These are phyloP conservation scores for Agrotis segetum DNA, from an alignment of 2,888 invertebrate genomes.

Conservation along the genomic window DNA sequence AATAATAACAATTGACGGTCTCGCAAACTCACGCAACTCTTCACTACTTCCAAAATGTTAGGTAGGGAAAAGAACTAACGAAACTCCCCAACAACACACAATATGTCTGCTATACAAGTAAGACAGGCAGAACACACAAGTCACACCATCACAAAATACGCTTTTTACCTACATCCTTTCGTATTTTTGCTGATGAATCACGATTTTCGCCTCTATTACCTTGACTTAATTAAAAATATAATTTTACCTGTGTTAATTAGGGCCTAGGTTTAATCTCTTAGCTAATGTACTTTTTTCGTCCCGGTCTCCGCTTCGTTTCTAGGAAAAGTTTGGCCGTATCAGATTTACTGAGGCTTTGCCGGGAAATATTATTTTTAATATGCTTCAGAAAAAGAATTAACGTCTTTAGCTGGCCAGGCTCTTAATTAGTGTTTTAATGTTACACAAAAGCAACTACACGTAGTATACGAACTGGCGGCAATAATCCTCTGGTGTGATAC, in stretches of 20 bases:
- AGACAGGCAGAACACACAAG: neutral
- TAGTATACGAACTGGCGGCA: too few relatives aligned
- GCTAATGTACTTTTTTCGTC: slow-evolving; percentile 59
- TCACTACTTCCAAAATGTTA: neutral
- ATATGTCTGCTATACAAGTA: neutral
- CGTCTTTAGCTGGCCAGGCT: slow-evolving; percentile 17
- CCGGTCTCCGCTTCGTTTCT: slow-evolving; percentile 19
- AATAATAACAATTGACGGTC: neutral
- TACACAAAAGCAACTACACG: neutral
- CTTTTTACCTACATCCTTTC: neutral
- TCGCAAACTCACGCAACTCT: neutral
- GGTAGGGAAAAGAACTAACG: neutral
- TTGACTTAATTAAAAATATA: slow-evolving; percentile 52
- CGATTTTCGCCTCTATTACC: slow-evolving; percentile 2
- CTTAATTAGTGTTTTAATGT: slow-evolving; percentile 35
- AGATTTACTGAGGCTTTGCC: slow-evolving; percentile 53
- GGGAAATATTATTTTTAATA: slow-evolving; percentile 55
- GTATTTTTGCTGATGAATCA: slow-evolving; percentile 3
- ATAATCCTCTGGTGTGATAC: too few relatives aligned
- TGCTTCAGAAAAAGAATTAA: slow-evolving; percentile 42
- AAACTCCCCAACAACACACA: neutral
- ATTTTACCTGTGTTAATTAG: slow-evolving; percentile 60
- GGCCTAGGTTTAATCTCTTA: slow-evolving; percentile 49
- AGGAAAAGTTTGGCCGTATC: slow-evolving; percentile 58
- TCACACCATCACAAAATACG: neutral